Evolutionary conservation across 1,140 invertebrate species (phyloP).

Genomic region (Orchesella cincta): DNA sequence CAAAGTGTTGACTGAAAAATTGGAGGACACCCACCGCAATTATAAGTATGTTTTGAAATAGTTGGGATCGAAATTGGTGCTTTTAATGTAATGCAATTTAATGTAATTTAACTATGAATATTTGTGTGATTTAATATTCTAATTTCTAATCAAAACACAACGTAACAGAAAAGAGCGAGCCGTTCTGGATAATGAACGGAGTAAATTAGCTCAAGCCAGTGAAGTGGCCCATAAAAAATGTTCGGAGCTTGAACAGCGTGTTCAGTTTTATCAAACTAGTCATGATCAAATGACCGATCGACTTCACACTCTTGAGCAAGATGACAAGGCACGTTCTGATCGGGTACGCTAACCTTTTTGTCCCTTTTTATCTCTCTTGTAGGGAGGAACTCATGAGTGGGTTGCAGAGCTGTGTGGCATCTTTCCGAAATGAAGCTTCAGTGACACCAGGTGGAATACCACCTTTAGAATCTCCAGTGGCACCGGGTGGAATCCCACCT

Average conservation of each 20-base stretch:
- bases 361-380: constrained; percentile 48
- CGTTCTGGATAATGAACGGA: constrained; percentile 51
- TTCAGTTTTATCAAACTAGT: constrained; percentile 43
- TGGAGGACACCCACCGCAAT: constrained; percentile 76
- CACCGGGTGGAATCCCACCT: too few relatives aligned
- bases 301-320: constrained; percentile 45
- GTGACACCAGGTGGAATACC: too few relatives aligned
- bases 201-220: constrained; percentile 47
- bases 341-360: constrained; percentile 43
- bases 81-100: constrained; percentile 1
- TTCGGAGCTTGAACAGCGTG: constrained; percentile 48
- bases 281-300: constrained; percentile 47
- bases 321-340: constrained; percentile 48
- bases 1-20: constrained; percentile 78
- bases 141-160: not conserved
- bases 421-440: constrained; percentile 13
- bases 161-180: constrained; percentile 52
- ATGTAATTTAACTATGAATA: not conserved
- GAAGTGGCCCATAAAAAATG: constrained; percentile 50
- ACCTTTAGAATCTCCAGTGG: too few relatives aligned
- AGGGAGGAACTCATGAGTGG: constrained; percentile 57
- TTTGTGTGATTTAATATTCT: too few relatives aligned
- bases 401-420: constrained; percentile 49
- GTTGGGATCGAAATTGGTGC: not conserved
- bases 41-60: constrained; percentile 73